phyloP scores from a whole-genome alignment of 2,113 vertebrate genomes.

The Phalacrocorax pelagicus region DNA sequence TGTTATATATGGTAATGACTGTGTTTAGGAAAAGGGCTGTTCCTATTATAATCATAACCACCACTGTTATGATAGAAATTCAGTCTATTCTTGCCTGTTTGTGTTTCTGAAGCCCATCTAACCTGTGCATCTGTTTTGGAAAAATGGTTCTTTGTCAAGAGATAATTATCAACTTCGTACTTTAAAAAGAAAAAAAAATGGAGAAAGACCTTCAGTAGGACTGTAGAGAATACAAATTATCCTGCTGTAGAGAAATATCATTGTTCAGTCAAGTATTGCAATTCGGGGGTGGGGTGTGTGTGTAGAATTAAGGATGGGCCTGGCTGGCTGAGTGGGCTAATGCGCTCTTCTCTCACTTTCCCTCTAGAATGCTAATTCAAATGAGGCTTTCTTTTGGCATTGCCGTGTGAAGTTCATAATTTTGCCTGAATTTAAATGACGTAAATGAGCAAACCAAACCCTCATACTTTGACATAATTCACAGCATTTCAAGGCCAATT shows the following conservation, averaged over 20 bases:
- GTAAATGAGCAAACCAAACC: background rate
- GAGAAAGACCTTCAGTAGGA: background rate
- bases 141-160: background rate
- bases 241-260: background rate
- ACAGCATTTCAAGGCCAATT: background rate
- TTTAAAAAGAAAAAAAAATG: background rate
- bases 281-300: background rate
- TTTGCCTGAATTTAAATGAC: background rate
- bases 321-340: background rate
- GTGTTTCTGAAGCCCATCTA: background rate
- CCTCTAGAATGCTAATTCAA: background rate
- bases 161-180: background rate
- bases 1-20: conserved; percentile 13
- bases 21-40: background rate
- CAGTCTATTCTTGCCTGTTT: background rate
- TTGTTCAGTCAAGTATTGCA: background rate
- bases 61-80: background rate
- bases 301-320: background rate
- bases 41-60: background rate
- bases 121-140: background rate
- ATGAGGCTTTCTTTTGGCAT: background rate
- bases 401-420: background rate
- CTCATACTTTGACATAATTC: background rate
- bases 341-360: background rate
- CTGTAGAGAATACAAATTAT: background rate